Evolutionary conservation across 1,140 invertebrate species (phyloP).

Genomic region (Bursaphelenchus mucronatus): DNA sequence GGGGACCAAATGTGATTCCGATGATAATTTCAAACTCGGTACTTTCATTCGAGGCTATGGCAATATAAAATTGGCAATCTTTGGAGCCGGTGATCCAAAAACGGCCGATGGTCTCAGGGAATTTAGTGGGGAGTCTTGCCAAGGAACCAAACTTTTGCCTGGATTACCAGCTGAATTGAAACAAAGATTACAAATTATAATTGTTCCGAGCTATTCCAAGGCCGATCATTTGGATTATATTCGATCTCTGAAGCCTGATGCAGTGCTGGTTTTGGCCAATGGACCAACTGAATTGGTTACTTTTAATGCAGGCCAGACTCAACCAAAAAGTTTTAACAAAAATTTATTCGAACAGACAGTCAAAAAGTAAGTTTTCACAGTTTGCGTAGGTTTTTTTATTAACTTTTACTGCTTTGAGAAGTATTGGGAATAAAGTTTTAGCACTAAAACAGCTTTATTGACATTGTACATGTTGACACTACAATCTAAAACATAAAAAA

Average conservation of each 20-base stretch:
- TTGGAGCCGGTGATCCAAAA: constrained; percentile 25
- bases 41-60: constrained; percentile 36
- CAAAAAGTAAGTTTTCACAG: constrained; percentile 35
- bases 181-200: constrained; percentile 37
- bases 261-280: constrained; percentile 38
- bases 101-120: constrained; percentile 21
- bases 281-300: constrained; percentile 47
- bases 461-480: no score
- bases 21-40: constrained; percentile 38
- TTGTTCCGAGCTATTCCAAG: constrained; percentile 38
- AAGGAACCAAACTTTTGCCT: background rate
- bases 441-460: no score
- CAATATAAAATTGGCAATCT: constrained; percentile 29
- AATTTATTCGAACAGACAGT: constrained; percentile 52
- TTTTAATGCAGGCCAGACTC: constrained; percentile 47
- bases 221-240: constrained; percentile 39
- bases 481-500: no score
- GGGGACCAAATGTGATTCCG: constrained; percentile 30
- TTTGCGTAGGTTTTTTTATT: no score
- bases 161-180: constrained; percentile 1
- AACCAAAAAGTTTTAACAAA: constrained; percentile 50
- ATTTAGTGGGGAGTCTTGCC: constrained; percentile 29
- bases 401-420: no score
- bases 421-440: no score
- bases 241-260: constrained; percentile 38